These are phyloP conservation scores for Rhyacophila evoluta DNA, from an alignment of 2,888 invertebrate genomes.

Conservation along the genomic window DNA sequence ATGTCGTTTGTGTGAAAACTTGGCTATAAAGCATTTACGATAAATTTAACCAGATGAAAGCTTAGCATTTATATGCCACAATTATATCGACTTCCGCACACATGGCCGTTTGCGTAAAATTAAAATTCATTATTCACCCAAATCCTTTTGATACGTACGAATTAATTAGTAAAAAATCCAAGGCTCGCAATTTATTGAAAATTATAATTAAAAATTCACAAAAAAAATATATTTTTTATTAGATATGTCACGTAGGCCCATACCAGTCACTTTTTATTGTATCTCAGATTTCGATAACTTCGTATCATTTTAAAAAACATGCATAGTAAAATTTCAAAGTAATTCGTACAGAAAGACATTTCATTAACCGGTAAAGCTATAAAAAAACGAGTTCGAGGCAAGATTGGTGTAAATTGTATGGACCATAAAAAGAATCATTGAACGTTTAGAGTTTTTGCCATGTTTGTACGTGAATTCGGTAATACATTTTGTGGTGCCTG, in stretches of 20 bases:
- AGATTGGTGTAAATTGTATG: background rate
- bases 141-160: no score
- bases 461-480: background rate
- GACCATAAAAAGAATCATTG: background rate
- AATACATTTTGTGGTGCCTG: background rate
- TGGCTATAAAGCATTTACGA: background rate
- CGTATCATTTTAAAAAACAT: no score
- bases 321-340: no score
- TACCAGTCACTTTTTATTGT: no score
- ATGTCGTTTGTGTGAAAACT: background rate
- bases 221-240: no score
- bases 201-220: no score
- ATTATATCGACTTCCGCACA: slow-evolving; percentile 5
- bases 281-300: no score
- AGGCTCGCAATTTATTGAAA: no score
- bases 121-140: background rate
- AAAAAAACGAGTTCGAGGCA: background rate
- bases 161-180: no score
- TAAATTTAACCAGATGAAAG: background rate
- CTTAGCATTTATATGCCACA: background rate
- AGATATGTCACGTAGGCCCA: no score
- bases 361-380: background rate
- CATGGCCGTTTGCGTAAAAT: background rate
- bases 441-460: slow-evolving; percentile 6
- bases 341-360: background rate